These are phyloP conservation scores for Sinotaia quadrata DNA, from an alignment of 2,888 invertebrate genomes.

Conservation along the genomic window DNA sequence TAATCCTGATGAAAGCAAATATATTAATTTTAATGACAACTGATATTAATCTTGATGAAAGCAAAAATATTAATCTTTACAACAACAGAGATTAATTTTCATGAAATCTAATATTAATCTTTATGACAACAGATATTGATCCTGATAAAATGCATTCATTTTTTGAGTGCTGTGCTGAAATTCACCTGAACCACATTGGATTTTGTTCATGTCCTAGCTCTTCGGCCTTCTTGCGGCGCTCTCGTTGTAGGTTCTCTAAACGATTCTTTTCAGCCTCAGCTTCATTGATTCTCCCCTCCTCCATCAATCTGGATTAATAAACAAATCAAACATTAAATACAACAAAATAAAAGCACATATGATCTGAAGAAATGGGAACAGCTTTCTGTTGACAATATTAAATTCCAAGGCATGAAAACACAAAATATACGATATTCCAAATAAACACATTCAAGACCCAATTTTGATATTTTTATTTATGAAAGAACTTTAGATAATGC, in stretches of 20 bases:
- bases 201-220: conserved; percentile 72
- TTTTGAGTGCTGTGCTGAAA: not conserved
- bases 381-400: too few relatives aligned
- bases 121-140: not conserved
- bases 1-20: too few relatives aligned
- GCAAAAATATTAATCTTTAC: not conserved
- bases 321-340: too few relatives aligned
- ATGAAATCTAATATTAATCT: not conserved
- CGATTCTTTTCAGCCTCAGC: conserved; percentile 82
- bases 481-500: too few relatives aligned
- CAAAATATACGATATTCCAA: too few relatives aligned
- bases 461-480: too few relatives aligned
- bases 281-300: conserved; percentile 81
- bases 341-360: too few relatives aligned
- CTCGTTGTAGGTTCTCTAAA: conserved; percentile 83
- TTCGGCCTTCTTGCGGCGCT: conserved; percentile 78
- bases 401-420: too few relatives aligned
- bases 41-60: not conserved
- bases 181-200: conserved; percentile 79
- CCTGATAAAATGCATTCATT: not conserved
- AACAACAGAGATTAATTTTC: not conserved
- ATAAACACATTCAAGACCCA: too few relatives aligned
- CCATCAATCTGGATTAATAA: conserved; percentile 76
- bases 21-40: too few relatives aligned
- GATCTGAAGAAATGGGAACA: too few relatives aligned